Evolutionary conservation across 2,113 vertebrate genomes (phyloP), one percentile per base, ranked within the genome.

Genomic region (Solea senegalensis): DNA sequence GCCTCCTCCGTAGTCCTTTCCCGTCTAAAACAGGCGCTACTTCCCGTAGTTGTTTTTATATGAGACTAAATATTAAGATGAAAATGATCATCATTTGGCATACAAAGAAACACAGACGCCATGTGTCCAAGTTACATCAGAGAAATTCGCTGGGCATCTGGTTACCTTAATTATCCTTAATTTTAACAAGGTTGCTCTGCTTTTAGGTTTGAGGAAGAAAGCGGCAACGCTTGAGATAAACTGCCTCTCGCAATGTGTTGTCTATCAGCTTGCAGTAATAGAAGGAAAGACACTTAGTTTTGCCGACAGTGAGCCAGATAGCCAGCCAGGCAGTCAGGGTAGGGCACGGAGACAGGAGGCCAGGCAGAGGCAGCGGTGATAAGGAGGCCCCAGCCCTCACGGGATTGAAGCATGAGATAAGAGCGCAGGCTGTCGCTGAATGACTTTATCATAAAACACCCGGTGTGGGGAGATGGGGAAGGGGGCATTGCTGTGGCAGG

Each of bases 371-470:
- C 63, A 61, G 69, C 52, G 3, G 70, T 49, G 93, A 94, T 94
- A 94, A 93, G 89, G 58, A 88, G 84, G 86, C 85, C 88, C 89
- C 81, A 44, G 90, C 74, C 78, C 84, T 90, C 68, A 67, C 56
- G 50, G 86, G 87, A 91, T 82, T 76, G 85, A 83, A 84, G 84
- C 80, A 76, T 10, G 45, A 85, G 90, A 92, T 92, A 93, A 92
- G 61, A 77, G 80, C 78, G 66, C 46, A 68, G 84, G 79, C 89
- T 90, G 86, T 87, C 81, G 75, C 15, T 71, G 75, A 86, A 93
- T 83, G 84, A 85, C 92, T 93, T 94, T 92, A 94, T 93, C 92
- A 73, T 74, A 45, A 61, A 50, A 61, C 50, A 74, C 78, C 86
- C 39, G 16, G 54, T 64, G 67, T 45, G 40, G 40, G 57, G 39